phyloP scores from a whole-genome alignment of 1,140 invertebrate genomes.

The Macrostomum lignano region DNA sequence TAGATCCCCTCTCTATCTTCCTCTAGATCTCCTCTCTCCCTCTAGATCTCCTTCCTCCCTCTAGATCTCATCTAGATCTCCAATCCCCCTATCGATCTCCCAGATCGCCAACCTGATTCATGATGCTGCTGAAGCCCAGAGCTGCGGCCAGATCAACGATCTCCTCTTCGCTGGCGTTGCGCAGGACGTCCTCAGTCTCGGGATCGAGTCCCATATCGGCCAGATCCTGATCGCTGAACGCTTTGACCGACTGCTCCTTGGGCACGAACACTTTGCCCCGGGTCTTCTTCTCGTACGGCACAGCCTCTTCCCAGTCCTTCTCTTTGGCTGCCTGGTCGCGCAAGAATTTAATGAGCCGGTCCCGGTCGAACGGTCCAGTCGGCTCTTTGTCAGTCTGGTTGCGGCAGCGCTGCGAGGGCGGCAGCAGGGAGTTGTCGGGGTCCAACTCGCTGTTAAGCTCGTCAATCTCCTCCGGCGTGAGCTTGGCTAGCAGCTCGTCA shows the following conservation, averaged over 20 bases:
- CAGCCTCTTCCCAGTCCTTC: conserved; percentile 75
- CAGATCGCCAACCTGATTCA: conserved; percentile 99
- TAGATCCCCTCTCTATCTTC: too few species aligned
- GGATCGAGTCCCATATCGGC: conserved; percentile 13
- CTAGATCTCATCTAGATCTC: too few species aligned
- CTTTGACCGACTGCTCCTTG: conserved; percentile 37
- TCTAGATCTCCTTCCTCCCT: too few species aligned
- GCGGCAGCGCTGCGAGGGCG: conserved; percentile 68
- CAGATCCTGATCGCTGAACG: conserved; percentile 11
- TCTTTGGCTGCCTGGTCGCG: conserved; percentile 87
- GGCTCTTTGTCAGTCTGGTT: conserved; percentile 76
- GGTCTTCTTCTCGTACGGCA: conserved; percentile 49
- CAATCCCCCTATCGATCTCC: too few species aligned
- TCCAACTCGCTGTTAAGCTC: conserved; percentile 91
- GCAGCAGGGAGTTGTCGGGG: conserved; percentile 88
- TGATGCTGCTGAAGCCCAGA: conserved; percentile 93
- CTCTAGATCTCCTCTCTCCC: too few species aligned
- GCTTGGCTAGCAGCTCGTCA: conserved; percentile 66
- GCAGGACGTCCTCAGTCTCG: conserved; percentile 30
- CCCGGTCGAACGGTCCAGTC: conserved; percentile 73
- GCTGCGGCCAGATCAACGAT: conserved; percentile 94
- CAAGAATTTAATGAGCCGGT: conserved; percentile 55
- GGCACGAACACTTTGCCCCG: conserved; percentile 45
- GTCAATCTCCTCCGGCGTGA: conserved; percentile 77
- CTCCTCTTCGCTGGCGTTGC: conserved; percentile 69